phyloP scores from a whole-genome alignment of 2,797 vertebrate species.

The Rhinoraja longicauda region DNA sequence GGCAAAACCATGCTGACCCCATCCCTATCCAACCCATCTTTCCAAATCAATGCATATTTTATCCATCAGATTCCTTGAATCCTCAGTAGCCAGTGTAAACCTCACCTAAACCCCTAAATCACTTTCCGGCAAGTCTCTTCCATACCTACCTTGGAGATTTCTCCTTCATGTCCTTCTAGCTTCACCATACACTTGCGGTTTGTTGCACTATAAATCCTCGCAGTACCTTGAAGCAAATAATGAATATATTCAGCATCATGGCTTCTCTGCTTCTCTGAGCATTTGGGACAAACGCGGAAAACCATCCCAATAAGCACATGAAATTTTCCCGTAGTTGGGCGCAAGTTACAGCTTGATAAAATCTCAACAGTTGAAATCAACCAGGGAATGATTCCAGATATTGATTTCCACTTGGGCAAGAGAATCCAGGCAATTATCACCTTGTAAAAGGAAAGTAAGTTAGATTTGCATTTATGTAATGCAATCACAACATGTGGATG shows the following conservation, averaged over 20 bases:
- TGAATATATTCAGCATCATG: not conserved
- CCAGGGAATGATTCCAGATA: not conserved
- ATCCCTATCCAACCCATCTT: no score
- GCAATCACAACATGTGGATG: no score
- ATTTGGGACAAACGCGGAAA: not conserved
- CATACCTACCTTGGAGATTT: constrained; percentile 78
- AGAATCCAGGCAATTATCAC: not conserved
- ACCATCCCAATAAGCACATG: not conserved
- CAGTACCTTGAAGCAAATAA: constrained; percentile 63
- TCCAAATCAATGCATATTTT: no score
- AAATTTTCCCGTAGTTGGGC: not conserved
- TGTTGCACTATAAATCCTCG: constrained; percentile 68
- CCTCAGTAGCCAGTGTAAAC: not conserved
- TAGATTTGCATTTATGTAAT: no score
- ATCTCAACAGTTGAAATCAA: not conserved
- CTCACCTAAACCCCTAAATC: not conserved
- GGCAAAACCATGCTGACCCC: no score
- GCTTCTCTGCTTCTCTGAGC: not conserved
- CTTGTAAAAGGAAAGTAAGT: no score
- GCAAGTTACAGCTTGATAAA: not conserved
- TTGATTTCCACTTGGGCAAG: not conserved
- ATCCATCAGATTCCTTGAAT: no score
- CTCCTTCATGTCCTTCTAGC: constrained; percentile 78
- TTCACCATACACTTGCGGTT: constrained; percentile 73
- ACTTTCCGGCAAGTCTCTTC: not conserved